phyloP scores from a whole-genome alignment of 2,888 invertebrate genomes.

The Epinotia brunnichana region DNA sequence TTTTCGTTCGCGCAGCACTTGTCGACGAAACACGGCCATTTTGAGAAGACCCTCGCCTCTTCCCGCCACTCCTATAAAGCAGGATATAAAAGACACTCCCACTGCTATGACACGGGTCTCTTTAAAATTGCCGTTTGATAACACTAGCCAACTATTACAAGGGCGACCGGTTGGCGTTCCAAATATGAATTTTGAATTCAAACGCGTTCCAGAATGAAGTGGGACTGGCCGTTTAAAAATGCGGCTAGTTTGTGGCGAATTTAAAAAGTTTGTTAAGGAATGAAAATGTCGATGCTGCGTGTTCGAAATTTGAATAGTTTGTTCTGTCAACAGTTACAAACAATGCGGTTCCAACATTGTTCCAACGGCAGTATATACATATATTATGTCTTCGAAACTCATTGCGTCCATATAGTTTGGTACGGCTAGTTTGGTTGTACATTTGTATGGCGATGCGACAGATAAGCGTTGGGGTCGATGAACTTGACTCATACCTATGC shows the following conservation, averaged over 20 bases:
- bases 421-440: background rate
- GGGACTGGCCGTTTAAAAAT: conserved; percentile 53
- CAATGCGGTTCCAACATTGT: conserved; percentile 6
- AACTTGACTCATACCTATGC: conserved; percentile 12
- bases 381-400: background rate
- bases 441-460: background rate
- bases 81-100: conserved; percentile 51
- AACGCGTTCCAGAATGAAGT: conserved; percentile 75
- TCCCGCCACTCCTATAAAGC: conserved; percentile 54
- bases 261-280: conserved; percentile 16
- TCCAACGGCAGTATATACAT: background rate
- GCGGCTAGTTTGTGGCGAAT: conserved; percentile 3
- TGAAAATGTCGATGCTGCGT: background rate
- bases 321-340: background rate
- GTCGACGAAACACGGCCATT: conserved; percentile 74
- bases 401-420: background rate
- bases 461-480: conserved; percentile 16
- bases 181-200: conserved; percentile 79
- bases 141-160: conserved; percentile 83
- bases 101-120: conserved; percentile 62
- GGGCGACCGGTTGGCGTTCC: conserved; percentile 82
- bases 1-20: conserved; percentile 83
- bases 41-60: conserved; percentile 65
- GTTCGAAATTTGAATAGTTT: conserved; percentile 13
- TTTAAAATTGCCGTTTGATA: conserved; percentile 71